Base-by-base conservation (phyloP, 1,140 invertebrate genomes). In the Leptopilina clavipes region DNA sequence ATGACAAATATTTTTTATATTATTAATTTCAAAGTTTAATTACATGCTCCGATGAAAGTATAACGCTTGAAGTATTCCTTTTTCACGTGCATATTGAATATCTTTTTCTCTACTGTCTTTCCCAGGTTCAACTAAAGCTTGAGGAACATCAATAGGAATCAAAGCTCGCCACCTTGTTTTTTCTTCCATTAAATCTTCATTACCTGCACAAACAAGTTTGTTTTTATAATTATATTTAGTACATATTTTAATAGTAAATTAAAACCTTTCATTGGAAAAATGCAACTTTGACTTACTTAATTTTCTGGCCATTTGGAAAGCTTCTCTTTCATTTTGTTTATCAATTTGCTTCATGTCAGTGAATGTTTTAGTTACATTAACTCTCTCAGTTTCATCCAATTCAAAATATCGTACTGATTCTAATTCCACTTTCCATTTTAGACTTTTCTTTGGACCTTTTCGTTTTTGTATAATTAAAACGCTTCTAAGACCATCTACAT, bases 271-370 rank as follows among this genome's bases (percentile, higher is more conserved):
- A 25, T 70, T 9, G 31, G 25, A 8, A 19, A 45, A 71, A 17
- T 45, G 10, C 3, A 40, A 56, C 3, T 43, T 14, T 14, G 2
- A 86, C 90, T 90, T 93, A 90, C 91, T 93, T 70, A 95, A 90
- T 90, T 96, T 95, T 79, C 95, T 93, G 0, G 93, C 93, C 88
- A 95, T 93, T 81, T 95, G 94, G 84, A 96, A 91, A 25, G 95
- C 95, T 89, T 97, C 94, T 72, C 96, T 93, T 89, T 98, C 97
- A 81, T 94, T 92, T 78, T 93, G 92, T 75, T 95, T 94, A 85
- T 98, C 97, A 91, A 97, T 94, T 86, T 95, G 94, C 86, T 97
- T 97, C 94, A 97, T 95, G 81, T 97, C 96, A n/a, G 93, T 94
- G 89, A 98, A 98, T 37, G 95, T 95, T 88, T 96, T 95, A 0